phyloP scores from a whole-genome alignment of 2,797 vertebrate species.

The Oreonectes daqikongensis region DNA sequence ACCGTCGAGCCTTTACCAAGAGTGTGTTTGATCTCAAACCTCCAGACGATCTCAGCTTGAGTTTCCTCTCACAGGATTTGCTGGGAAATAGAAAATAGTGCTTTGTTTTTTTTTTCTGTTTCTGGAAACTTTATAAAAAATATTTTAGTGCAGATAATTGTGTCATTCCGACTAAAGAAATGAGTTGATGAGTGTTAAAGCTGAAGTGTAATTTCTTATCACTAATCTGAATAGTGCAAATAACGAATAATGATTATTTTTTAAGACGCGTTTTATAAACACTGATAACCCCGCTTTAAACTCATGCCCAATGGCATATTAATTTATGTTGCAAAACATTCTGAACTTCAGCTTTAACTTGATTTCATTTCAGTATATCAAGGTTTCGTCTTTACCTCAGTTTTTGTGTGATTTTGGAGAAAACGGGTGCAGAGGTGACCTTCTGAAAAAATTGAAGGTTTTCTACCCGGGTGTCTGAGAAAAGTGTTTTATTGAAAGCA shows the following conservation, averaged over 20 bases:
- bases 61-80: constrained; percentile 69
- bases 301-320: neutral
- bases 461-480: constrained; percentile 57
- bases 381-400: neutral
- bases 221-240: neutral
- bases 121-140: constrained; percentile 10
- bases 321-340: neutral
- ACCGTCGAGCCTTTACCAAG: constrained; percentile 57
- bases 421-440: constrained; percentile 73
- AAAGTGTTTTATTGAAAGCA: constrained; percentile 27
- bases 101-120: neutral
- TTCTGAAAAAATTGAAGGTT: constrained; percentile 43
- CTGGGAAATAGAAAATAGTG: constrained; percentile 49
- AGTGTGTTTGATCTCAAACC: constrained; percentile 21
- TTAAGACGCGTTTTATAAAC: no score
- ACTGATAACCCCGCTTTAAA: neutral
- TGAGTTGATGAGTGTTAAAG: neutral
- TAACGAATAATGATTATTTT: neutral
- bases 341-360: neutral
- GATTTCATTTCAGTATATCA: neutral
- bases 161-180: neutral
- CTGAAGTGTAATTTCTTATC: neutral
- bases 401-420: constrained; percentile 83
- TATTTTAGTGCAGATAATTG: neutral
- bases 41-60: constrained; percentile 68